These are phyloP conservation scores for Aix galericulata DNA, from an alignment of 2,113 vertebrate genomes.

Conservation along the genomic window DNA sequence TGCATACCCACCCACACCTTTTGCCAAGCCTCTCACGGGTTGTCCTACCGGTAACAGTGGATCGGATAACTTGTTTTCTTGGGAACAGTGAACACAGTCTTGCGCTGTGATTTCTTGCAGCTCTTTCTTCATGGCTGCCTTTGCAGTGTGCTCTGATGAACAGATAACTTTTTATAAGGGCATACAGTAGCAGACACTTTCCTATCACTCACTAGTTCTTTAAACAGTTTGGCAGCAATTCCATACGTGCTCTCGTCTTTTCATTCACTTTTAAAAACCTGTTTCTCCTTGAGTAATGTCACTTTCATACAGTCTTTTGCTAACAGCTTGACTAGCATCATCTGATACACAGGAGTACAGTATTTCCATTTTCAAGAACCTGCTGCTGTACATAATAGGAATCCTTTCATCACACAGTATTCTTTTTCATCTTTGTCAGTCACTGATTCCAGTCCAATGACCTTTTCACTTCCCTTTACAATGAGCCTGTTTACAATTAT, in stretches of 20 bases:
- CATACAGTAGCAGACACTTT: neutral
- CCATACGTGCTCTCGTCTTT: neutral
- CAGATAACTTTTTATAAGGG: neutral
- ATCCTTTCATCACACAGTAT: constrained; percentile 30
- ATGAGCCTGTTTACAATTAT: neutral
- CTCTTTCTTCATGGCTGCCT: neutral
- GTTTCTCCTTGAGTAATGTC: neutral
- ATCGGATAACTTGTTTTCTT: neutral
- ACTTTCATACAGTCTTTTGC: neutral
- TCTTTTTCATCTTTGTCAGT: constrained; percentile 27
- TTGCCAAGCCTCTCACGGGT: neutral
- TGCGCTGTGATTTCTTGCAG: neutral
- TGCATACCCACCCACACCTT: neutral
- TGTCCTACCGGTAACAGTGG: neutral
- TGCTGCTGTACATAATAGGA: constrained; percentile 5
- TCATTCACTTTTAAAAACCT: neutral
- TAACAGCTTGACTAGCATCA: neutral
- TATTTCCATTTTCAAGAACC: constrained; percentile 31
- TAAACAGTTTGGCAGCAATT: neutral
- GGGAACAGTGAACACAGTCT: neutral
- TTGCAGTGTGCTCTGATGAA: neutral
- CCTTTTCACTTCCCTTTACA: constrained; percentile 28
- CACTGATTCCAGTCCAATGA: neutral
- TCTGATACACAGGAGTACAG: neutral
- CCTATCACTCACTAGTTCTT: neutral